Base-by-base conservation (phyloP, 2,113 vertebrate genomes). In the Paracanthobrama guichenoti region DNA sequence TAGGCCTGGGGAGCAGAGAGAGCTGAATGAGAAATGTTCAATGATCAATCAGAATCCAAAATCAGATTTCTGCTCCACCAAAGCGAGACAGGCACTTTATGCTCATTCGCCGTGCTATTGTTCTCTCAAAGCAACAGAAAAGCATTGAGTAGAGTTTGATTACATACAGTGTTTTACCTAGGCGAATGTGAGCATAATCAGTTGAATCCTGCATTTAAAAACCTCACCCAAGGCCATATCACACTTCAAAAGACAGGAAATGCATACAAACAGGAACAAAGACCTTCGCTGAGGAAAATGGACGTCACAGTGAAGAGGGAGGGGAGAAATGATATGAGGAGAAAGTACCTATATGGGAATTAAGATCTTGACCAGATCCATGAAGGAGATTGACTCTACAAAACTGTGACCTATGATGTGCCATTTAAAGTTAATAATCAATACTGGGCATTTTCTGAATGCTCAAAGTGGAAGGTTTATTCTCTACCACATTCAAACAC, bases 31-130 rank as follows among this genome's bases (percentile, higher is more conserved):
- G 64, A 55, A 55, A 69, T 81, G 62, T 39, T 72, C 48, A 69
- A 71, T 71, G 66, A 82, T 82, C 80, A 82, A 82, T 82, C 46
- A 71, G 80, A 82, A 82, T 82, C 46, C 50, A 24, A 50, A 71
- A 53, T 57, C 73, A 55, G 31, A 78, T 78, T 78, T 78, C 35
- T 26, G 28, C 50, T 72, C 66, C 80, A 82, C 26, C 66, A 53
- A 82, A 82, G 48, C 13, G 14, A 71, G 80, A 72, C 28, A 10
- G 80, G 31, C 31, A 42, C 44, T 48, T 82, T 71, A 20, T 13
- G 13, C 80, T 71, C 20, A 71, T 81, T 71, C 28, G 13, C 46
- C 4, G 2, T 18, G 66, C 44, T 24, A 67, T 71, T 81, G 50
- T 80, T 69, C 48, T 71, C 28, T 71, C 26, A 69, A 28, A 53